phyloP scores from a whole-genome alignment of 2,888 invertebrate species.

The Polylopha cassiicola region DNA sequence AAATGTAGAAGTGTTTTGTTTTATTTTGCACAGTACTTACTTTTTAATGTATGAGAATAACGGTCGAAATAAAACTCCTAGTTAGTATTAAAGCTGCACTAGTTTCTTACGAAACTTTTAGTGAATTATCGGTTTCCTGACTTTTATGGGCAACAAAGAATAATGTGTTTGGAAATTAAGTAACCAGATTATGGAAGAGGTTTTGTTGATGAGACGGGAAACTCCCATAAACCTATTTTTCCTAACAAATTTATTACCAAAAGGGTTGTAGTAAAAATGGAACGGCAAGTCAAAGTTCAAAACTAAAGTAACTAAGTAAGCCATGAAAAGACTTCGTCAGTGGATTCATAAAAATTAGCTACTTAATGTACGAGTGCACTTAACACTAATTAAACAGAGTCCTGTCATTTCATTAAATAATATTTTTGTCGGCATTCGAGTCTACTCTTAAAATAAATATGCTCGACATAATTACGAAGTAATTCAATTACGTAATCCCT shows the following conservation, averaged over 20 bases:
- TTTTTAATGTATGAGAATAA: no score
- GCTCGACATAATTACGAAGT: conserved; percentile 8
- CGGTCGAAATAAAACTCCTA: no score
- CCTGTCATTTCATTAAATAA: conserved; percentile 13
- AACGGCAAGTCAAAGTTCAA: conserved; percentile 22
- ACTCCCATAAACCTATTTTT: conserved; percentile 62
- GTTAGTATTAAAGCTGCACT: no score
- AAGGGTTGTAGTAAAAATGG: conserved; percentile 49
- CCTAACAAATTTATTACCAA: conserved; percentile 54
- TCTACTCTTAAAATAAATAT: background rate
- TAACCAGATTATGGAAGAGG: conserved; percentile 57
- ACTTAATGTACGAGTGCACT: conserved; percentile 20
- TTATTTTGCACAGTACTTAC: no score
- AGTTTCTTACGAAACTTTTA: no score
- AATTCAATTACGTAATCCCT: conserved; percentile 22
- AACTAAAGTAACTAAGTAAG: conserved; percentile 22
- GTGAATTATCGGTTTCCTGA: conserved; percentile 55
- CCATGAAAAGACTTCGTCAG: conserved; percentile 17
- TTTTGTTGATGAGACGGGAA: conserved; percentile 60
- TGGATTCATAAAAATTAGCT: conserved; percentile 18
- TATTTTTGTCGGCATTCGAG: no score
- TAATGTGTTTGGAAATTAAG: conserved; percentile 67
- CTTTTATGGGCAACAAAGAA: conserved; percentile 60
- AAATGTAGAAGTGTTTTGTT: no score
- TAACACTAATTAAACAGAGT: conserved; percentile 12